Conservation (phyloP, 2,113 vertebrate species). For the Varanus salvator region DNA sequence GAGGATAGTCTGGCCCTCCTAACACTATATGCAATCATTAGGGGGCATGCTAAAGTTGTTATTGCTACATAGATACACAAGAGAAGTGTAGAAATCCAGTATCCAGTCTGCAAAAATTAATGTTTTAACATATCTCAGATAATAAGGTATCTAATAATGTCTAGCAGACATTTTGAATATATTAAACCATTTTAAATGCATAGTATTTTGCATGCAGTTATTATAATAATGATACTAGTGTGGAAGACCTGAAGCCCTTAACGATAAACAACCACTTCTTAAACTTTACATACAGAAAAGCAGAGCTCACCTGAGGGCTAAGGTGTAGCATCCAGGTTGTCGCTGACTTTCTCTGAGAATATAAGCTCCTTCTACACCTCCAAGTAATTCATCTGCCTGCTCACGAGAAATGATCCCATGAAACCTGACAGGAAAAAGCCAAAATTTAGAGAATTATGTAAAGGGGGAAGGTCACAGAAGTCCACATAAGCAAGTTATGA, state of each 20-base stretch:
- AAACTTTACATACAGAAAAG: not conserved
- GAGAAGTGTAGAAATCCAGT: not conserved
- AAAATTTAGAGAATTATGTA: not conserved
- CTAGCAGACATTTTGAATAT: not conserved
- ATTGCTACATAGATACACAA: not conserved
- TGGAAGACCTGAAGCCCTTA: not conserved
- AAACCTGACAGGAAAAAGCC: constrained; percentile 83
- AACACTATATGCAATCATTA: not conserved
- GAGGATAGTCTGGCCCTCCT: not conserved
- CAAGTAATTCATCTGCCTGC: constrained; percentile 91
- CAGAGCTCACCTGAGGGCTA: constrained; percentile 90
- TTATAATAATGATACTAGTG: not conserved
- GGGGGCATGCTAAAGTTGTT: not conserved
- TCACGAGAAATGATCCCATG: constrained; percentile 95
- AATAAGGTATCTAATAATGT: not conserved
- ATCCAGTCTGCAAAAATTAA: not conserved
- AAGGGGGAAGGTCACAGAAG: constrained; percentile 22
- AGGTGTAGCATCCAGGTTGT: constrained; percentile 94
- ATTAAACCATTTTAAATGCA: not conserved
- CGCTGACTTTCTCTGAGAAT: constrained; percentile 97
- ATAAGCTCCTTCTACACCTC: constrained; percentile 89
- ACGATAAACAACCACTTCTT: not conserved
- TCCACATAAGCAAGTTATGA: not conserved
- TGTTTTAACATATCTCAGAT: not conserved
- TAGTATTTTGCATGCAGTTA: not conserved